phyloP scores from a whole-genome alignment of 2,113 vertebrate species.

The Eolophus roseicapilla region DNA sequence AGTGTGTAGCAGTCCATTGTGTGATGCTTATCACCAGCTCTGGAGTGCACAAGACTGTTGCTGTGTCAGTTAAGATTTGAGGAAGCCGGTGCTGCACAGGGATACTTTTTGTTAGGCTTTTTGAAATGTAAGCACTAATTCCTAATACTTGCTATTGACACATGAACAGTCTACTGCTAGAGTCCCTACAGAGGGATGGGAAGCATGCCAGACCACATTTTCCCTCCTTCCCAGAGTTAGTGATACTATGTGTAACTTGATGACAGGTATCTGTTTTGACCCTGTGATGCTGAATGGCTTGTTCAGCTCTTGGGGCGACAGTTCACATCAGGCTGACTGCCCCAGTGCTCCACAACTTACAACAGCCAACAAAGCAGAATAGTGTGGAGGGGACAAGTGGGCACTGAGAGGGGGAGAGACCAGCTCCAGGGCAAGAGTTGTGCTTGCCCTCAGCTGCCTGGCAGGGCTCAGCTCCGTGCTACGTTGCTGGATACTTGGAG shows the following conservation, averaged over 20 bases:
- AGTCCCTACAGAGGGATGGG: not conserved
- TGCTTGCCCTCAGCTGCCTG: not conserved
- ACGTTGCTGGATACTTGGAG: rapidly evolving
- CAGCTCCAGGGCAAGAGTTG: not conserved
- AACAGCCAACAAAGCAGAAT: not conserved
- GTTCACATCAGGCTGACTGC: not conserved
- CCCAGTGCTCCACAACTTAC: not conserved
- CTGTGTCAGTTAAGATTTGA: not conserved
- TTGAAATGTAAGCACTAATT: not conserved
- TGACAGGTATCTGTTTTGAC: not conserved
- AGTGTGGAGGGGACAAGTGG: rapidly evolving
- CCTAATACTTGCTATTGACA: not conserved
- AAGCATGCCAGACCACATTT: not conserved
- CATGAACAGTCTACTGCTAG: not conserved
- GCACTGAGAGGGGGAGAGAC: not conserved
- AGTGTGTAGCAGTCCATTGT: not conserved
- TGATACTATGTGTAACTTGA: not conserved
- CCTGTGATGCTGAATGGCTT: not conserved
- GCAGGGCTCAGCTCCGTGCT: not conserved
- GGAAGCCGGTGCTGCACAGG: not conserved
- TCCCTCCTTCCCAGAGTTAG: not conserved
- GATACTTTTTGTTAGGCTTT: not conserved
- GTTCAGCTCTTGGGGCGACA: not conserved
- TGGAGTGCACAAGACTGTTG: not conserved
- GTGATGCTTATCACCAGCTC: not conserved